phyloP scores from a whole-genome alignment of 2,888 invertebrate genomes.

The Parnassius apollo region DNA sequence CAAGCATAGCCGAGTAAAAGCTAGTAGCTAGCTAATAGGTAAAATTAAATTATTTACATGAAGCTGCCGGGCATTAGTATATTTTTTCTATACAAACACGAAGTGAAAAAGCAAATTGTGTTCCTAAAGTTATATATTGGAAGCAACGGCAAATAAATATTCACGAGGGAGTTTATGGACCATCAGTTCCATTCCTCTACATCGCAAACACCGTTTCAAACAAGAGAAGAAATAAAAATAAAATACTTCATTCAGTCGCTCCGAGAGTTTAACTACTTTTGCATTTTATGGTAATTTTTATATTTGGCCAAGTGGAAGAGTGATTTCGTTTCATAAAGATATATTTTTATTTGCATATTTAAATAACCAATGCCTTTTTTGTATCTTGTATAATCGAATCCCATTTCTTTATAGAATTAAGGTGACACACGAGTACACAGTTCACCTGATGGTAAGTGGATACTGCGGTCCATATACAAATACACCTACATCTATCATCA shows the following conservation, averaged over 20 bases:
- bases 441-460: too few relatives aligned
- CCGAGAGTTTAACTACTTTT: constrained; percentile 13
- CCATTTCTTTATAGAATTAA: too few relatives aligned
- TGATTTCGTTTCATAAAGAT: neutral
- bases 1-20: too few relatives aligned
- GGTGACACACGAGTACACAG: too few relatives aligned
- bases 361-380: too few relatives aligned
- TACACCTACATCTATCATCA: too few relatives aligned
- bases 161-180: constrained; percentile 14
- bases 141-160: constrained; percentile 14
- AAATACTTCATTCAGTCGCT: constrained; percentile 10
- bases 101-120: constrained; percentile 1
- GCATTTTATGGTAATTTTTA: constrained; percentile 25
- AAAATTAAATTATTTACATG: too few relatives aligned
- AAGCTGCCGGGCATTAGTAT: too few relatives aligned
- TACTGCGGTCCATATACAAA: too few relatives aligned
- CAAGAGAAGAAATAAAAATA: constrained; percentile 21
- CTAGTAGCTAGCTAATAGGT: too few relatives aligned
- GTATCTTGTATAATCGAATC: too few relatives aligned
- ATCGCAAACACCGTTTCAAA: constrained; percentile 11
- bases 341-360: too few relatives aligned
- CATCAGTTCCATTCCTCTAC: constrained; percentile 12
- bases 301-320: constrained; percentile 7
- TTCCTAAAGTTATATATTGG: constrained; percentile 11
- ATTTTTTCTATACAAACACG: constrained; percentile 12